Percentiles rank a stretch among this genome's conserved stretches.
Evolutionary conservation across 2,113 vertebrate species (phyloP).

Genomic region (Antigone vipio): DNA sequence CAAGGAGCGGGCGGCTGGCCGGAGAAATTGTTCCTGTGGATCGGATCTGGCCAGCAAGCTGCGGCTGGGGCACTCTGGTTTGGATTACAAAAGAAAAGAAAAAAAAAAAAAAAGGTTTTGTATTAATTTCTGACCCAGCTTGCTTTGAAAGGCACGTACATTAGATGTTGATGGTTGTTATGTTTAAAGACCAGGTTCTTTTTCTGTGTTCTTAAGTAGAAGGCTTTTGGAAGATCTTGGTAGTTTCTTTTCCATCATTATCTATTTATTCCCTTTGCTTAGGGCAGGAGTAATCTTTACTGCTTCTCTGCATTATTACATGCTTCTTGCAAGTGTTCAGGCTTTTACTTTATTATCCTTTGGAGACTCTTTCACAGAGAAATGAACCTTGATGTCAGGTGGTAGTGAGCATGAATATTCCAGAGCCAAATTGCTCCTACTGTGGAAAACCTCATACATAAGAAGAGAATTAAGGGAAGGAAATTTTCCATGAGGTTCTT

Average conservation of each 20-base stretch:
- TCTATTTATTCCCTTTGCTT: not conserved
- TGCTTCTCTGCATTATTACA: not conserved
- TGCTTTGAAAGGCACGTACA: fast-evolving
- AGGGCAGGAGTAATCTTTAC: not conserved
- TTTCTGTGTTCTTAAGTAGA: not conserved
- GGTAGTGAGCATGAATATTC: constrained; percentile 45
- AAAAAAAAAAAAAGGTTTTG: not conserved
- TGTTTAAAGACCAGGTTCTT: not conserved
- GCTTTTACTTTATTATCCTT: constrained; percentile 49
- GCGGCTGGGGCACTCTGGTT: not conserved
- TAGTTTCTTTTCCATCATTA: not conserved
- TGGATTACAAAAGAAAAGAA: not conserved
- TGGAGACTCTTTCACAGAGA: constrained; percentile 31
- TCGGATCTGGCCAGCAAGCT: not conserved
- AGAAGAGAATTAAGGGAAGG: not conserved
- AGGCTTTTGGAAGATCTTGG: not conserved
- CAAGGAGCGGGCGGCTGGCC: not conserved
- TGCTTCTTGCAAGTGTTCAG: constrained; percentile 20
- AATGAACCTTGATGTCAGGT: constrained; percentile 51
- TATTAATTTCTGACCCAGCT: not conserved
- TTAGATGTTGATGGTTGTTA: not conserved
- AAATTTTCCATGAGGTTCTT: not conserved
- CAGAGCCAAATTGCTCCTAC: not conserved
- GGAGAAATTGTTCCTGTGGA: not conserved
- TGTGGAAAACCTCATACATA: not conserved